phyloP scores from a whole-genome alignment of 2,113 vertebrate genomes.

The Sprattus sprattus region DNA sequence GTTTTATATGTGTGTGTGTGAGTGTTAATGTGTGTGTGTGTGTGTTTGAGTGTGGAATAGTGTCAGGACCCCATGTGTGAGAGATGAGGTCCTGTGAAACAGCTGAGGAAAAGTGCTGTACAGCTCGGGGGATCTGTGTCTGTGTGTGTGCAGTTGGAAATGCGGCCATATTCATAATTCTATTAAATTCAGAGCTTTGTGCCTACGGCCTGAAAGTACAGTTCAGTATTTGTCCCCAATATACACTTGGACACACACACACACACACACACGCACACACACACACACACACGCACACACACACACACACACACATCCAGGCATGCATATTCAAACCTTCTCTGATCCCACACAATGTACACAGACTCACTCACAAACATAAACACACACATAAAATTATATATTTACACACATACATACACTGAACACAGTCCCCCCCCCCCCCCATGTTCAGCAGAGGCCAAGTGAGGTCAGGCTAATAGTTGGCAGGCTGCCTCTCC shows the following conservation, averaged over 20 bases:
- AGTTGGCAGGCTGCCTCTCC: neutral
- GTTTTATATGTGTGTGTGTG: neutral
- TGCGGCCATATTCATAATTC: conserved; percentile 7
- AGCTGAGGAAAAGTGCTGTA: conserved; percentile 21
- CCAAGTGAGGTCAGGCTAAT: neutral
- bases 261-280: neutral
- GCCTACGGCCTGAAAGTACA: neutral
- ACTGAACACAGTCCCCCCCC: neutral
- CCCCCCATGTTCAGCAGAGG: neutral
- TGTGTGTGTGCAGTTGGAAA: conserved; percentile 21
- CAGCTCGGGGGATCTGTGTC: neutral
- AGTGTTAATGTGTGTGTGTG: neutral
- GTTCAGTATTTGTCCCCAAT: neutral
- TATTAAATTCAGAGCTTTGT: neutral
- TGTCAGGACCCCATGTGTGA: neutral
- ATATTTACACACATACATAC: neutral
- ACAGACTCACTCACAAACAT: neutral
- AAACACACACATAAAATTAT: neutral
- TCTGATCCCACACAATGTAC: neutral
- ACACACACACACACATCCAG: neutral
- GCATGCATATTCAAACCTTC: neutral
- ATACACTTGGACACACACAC: neutral
- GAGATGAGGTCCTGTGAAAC: neutral
- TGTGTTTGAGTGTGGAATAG: neutral
- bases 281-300: neutral